Percentiles rank a stretch among this genome's conserved stretches.
Conservation (phyloP, 2,797 vertebrate genomes). For the Liparis tanakae region DNA sequence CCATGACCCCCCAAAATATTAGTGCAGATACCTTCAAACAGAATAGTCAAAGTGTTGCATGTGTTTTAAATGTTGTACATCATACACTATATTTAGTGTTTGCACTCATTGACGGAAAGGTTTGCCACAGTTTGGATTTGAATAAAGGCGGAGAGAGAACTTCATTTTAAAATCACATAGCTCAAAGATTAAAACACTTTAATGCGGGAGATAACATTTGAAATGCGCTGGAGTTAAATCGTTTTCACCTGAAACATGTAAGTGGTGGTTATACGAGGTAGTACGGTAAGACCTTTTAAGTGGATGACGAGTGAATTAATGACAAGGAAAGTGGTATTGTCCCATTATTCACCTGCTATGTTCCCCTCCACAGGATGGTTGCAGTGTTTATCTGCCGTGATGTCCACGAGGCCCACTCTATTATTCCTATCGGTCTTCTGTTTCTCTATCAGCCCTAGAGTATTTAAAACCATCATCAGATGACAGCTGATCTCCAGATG, state of each 20-base stretch:
- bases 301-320: conserved; percentile 20
- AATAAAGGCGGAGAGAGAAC: not conserved
- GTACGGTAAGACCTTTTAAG: conserved; percentile 4
- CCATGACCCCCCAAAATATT: not conserved
- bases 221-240: not conserved
- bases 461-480: conserved; percentile 18
- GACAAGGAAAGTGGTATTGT: conserved; percentile 17
- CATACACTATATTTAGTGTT: not conserved
- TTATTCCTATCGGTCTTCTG: not conserved
- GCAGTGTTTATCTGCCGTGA: conserved; percentile 34
- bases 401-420: conserved; percentile 10
- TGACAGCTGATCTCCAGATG: conserved; percentile 22
- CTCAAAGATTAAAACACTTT: not conserved
- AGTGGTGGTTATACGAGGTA: not conserved
- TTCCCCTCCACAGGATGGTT: conserved; percentile 47
- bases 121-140: not conserved
- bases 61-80: conserved; percentile 19
- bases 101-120: not conserved
- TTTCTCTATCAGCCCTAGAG: conserved; percentile 1
- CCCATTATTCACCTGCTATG: conserved; percentile 43
- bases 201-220: not conserved
- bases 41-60: not conserved
- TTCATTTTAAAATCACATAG: not conserved
- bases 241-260: not conserved
- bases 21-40: not conserved